phyloP scores from a whole-genome alignment of 2,888 invertebrate species.

The Deilephila elpenor region DNA sequence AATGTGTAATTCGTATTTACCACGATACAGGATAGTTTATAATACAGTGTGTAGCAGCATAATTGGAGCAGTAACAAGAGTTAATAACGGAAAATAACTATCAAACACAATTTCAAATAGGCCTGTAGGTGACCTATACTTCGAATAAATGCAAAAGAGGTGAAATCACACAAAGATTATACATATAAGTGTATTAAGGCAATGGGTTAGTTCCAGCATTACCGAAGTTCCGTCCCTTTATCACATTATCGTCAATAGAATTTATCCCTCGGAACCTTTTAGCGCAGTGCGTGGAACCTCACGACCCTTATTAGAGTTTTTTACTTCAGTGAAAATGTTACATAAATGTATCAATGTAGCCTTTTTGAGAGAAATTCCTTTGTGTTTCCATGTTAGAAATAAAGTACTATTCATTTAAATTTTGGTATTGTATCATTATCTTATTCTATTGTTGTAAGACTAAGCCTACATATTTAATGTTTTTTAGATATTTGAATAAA shows the following conservation, averaged over 20 bases:
- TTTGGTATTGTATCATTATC: no score
- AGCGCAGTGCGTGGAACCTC: neutral
- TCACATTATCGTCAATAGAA: conserved; percentile 21
- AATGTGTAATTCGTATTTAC: no score
- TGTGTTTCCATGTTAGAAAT: neutral
- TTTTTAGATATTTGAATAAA: no score
- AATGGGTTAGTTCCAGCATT: conserved; percentile 9
- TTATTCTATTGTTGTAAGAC: no score
- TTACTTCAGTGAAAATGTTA: neutral
- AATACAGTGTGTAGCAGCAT: no score
- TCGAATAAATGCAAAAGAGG: neutral
- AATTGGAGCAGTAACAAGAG: no score
- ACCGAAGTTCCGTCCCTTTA: conserved; percentile 17
- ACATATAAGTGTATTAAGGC: neutral
- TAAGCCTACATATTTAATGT: no score
- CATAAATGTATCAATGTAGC: neutral
- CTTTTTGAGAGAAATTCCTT: neutral
- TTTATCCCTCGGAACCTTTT: conserved; percentile 18
- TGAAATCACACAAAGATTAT: neutral
- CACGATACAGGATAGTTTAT: no score
- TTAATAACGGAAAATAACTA: no score
- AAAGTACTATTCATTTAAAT: no score
- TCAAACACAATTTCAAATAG: no score
- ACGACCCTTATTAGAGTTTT: conserved; percentile 15
- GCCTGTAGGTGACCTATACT: neutral